phyloP scores from a whole-genome alignment of 2,113 vertebrate genomes.

The Nansenia antarctica region DNA sequence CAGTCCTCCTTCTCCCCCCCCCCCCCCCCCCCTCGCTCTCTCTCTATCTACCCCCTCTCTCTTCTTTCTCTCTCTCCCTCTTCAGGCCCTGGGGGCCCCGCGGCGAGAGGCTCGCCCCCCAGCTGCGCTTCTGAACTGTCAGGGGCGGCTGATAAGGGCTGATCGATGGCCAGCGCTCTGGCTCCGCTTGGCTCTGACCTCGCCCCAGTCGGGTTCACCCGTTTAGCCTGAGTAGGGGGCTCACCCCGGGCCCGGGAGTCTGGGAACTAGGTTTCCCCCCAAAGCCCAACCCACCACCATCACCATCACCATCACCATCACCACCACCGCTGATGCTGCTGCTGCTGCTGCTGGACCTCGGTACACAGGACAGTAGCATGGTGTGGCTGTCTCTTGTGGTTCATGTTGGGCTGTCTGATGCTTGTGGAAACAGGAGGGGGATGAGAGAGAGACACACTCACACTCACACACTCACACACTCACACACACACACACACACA shows the following conservation, averaged over 20 bases:
- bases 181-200: constrained; percentile 35
- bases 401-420: not conserved
- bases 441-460: too few species aligned
- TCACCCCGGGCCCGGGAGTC: not conserved
- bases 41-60: not conserved
- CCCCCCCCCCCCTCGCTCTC: not conserved
- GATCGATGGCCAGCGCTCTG: constrained; percentile 34
- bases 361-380: not conserved
- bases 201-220: constrained; percentile 21
- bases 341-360: not conserved
- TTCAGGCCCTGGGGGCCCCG: constrained; percentile 8
- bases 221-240: constrained; percentile 4
- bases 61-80: constrained; percentile 17
- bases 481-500: too few species aligned
- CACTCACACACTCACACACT: too few species aligned
- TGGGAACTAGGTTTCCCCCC: not conserved
- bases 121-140: constrained; percentile 55
- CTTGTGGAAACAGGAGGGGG: too few species aligned
- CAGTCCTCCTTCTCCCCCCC: too few species aligned
- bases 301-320: too few species aligned
- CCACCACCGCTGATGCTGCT: too few species aligned
- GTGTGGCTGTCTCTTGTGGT: not conserved
- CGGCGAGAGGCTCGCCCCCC: constrained; percentile 25
- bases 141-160: constrained; percentile 30
- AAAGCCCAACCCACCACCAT: too few species aligned